Conservation (phyloP, 2,113 vertebrate genomes). For the Ibidorhyncha struthersii region DNA sequence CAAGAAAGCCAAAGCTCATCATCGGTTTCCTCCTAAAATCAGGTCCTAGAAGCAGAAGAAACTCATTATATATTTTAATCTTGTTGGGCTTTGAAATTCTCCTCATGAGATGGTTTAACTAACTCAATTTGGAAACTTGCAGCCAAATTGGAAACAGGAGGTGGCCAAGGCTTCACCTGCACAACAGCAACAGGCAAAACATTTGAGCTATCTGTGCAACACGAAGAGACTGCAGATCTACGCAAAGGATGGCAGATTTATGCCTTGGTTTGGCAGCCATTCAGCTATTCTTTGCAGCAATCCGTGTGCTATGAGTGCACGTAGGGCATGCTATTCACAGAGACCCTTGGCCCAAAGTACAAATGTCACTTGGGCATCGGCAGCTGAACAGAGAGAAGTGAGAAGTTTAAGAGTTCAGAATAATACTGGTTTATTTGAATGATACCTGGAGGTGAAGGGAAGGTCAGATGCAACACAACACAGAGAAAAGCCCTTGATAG, state of each 20-base stretch:
- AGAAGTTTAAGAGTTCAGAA: not conserved
- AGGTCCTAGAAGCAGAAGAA: not conserved
- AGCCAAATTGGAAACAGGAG: not conserved
- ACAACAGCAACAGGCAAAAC: no score
- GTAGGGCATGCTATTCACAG: not conserved
- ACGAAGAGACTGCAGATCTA: not conserved
- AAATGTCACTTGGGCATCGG: not conserved
- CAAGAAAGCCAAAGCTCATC: not conserved
- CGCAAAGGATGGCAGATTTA: not conserved
- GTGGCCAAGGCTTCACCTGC: not conserved
- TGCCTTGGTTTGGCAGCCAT: not conserved
- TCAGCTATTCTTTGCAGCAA: not conserved
- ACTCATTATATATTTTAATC: not conserved
- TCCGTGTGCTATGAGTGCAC: not conserved
- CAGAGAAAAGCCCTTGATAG: not conserved
- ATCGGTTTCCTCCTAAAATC: not conserved
- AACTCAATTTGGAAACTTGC: not conserved
- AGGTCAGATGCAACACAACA: not conserved
- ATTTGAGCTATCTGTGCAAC: fast-evolving
- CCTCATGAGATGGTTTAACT: not conserved
- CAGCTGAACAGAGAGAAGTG: not conserved
- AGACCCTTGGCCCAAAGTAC: not conserved
- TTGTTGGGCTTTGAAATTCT: not conserved
- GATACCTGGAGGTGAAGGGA: not conserved
- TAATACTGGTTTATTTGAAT: not conserved